Conservation (phyloP, 2,797 vertebrate species). For the Sparus aurata region DNA sequence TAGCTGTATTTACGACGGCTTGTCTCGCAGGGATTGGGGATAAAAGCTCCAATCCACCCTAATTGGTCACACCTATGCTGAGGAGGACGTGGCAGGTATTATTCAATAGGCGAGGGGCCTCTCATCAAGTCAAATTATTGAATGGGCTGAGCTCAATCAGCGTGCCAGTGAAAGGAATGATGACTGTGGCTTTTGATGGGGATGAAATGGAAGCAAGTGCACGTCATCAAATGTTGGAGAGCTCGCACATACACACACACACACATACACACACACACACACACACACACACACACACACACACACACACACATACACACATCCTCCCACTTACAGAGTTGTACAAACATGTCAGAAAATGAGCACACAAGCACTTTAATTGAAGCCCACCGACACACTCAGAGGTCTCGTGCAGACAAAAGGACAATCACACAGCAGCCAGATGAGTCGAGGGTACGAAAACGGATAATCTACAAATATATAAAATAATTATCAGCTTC, state of each 20-base stretch:
- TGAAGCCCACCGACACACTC: too few relatives aligned
- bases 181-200: slow-evolving; percentile 22
- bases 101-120: slow-evolving; percentile 47
- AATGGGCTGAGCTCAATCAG: slow-evolving; percentile 34
- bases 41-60: slow-evolving; percentile 66
- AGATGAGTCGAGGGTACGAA: not conserved
- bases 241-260: not conserved
- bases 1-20: slow-evolving; percentile 57
- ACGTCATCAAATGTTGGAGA: slow-evolving; percentile 3
- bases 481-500: not conserved
- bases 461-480: not conserved
- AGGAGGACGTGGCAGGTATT: slow-evolving; percentile 55
- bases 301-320: not conserved
- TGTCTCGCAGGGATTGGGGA: slow-evolving; percentile 59
- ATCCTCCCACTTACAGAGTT: too few relatives aligned
- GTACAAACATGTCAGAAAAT: not conserved
- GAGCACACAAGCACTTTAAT: too few relatives aligned
- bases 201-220: not conserved
- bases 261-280: not conserved
- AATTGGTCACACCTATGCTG: slow-evolving; percentile 72
- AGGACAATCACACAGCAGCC: not conserved
- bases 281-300: too few relatives aligned
- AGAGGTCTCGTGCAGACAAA: not conserved
- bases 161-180: not conserved
- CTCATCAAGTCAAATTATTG: slow-evolving; percentile 58